Conservation (phyloP, 1,140 invertebrate genomes). For the Agrypnia vestita region DNA sequence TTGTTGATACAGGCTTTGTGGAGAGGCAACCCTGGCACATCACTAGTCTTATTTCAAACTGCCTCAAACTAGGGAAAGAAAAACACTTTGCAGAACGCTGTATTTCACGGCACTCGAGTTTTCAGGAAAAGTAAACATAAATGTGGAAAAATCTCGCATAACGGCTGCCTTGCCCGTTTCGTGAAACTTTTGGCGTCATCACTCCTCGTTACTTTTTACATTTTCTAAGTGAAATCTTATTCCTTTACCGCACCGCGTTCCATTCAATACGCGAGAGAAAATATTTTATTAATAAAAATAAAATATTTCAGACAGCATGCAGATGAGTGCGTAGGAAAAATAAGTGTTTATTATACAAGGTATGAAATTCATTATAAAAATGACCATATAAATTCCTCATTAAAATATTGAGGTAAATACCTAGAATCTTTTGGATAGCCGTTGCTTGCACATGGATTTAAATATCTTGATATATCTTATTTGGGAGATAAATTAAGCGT, state of each 20-base stretch:
- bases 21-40: too few species aligned
- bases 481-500: too few species aligned
- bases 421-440: too few species aligned
- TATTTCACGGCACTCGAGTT: conserved; percentile 15
- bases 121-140: conserved; percentile 26
- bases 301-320: too few species aligned
- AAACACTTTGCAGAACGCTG: conserved; percentile 17
- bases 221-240: conserved; percentile 30
- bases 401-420: too few species aligned
- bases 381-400: too few species aligned
- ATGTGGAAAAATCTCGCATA: conserved; percentile 4
- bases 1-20: too few species aligned
- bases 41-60: background rate
- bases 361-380: too few species aligned
- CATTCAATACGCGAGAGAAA: background rate
- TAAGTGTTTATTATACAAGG: too few species aligned
- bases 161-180: background rate
- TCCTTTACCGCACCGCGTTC: background rate
- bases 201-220: conserved; percentile 4
- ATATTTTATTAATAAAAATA: background rate
- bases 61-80: conserved; percentile 27
- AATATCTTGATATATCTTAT: too few species aligned
- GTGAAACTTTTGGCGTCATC: conserved; percentile 8
- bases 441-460: too few species aligned
- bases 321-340: too few species aligned